Base-by-base conservation (phyloP, 1,140 invertebrate genomes). In the Mya arenaria region DNA sequence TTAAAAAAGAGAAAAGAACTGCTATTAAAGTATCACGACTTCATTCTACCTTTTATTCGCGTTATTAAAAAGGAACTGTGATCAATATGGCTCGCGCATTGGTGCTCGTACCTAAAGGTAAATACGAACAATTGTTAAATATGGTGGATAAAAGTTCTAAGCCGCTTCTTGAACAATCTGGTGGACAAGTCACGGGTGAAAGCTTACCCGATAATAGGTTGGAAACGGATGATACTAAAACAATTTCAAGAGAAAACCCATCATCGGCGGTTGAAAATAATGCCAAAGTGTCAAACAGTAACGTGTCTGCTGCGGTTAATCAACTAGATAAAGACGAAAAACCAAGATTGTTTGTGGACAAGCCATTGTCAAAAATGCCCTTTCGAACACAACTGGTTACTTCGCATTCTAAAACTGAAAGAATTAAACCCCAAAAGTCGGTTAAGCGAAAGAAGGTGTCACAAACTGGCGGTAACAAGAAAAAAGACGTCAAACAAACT, bases 21-120 rank as follows among this genome's bases (percentile, higher is more conserved):
- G 30, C 69, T 72, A 34, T 30, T 56, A n/a, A 30, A 56, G 37
- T 17, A 72, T 56, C 37, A 19, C 58, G 58, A 55, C 13, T 55
- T 56, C 37, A 55, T 72, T 55, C 37, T 69, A 69, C 66, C 66
- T 69, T 69, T 69, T 44, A 69, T 69, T 30, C 15, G 13, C 6
- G 41, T 23, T 2, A 69, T 69, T 37, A 44, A 52, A 48, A 4
- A 13, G 23, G 66, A 69, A 69, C 66, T 69, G 23, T 48, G 5
- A 48, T 69, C 15, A 25, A 68, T 41, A 69, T 69, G 66, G 66
- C 66, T n/a, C 66, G 44, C 34, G 66, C 44, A 69, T n/a, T 69
- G 37, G 37, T 69, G 4, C 44, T 69, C 3, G 28, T 69, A 13
- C 41, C 66, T 69, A 69, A 69, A 69, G 52, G 23, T 28, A 69